Conservation (phyloP, 1,140 invertebrate genomes). For the Lepidurus arcticus region DNA sequence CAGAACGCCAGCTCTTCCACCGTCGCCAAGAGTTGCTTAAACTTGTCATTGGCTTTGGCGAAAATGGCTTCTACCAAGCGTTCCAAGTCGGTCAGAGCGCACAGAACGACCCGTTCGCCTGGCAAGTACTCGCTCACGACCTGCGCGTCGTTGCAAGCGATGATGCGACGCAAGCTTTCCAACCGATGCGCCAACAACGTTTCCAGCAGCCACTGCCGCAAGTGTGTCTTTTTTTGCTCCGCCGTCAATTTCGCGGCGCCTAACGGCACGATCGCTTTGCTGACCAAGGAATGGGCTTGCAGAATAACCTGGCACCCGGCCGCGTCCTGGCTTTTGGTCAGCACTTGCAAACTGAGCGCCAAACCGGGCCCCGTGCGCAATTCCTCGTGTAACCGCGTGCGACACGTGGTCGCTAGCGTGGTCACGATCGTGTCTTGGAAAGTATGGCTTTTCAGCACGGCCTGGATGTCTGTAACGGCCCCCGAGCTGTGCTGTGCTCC, state of each 20-base stretch:
- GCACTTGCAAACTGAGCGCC: neutral
- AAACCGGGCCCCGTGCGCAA: constrained; percentile 3
- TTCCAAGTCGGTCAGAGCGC: neutral
- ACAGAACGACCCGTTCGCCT: neutral
- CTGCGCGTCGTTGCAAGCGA: neutral
- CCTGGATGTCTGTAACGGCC: neutral
- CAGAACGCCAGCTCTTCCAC: neutral
- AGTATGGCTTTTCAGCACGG: constrained; percentile 4
- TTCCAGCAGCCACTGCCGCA: neutral
- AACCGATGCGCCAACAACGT: neutral
- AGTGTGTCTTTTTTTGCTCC: constrained; percentile 1
- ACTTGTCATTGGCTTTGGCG: neutral
- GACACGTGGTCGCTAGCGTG: neutral
- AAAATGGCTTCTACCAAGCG: neutral
- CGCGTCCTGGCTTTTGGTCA: neutral
- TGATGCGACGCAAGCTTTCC: neutral
- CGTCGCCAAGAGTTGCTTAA: neutral
- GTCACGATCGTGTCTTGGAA: neutral
- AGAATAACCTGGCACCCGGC: neutral
- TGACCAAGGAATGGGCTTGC: constrained; percentile 13
- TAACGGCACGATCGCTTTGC: neutral
- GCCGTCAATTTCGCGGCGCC: neutral
- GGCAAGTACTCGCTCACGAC: neutral
- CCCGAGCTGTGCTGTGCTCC: neutral
- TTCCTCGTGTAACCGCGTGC: neutral